Evolutionary conservation across 1,140 invertebrate species (phyloP).

Genomic region (Adelges cooleyi): DNA sequence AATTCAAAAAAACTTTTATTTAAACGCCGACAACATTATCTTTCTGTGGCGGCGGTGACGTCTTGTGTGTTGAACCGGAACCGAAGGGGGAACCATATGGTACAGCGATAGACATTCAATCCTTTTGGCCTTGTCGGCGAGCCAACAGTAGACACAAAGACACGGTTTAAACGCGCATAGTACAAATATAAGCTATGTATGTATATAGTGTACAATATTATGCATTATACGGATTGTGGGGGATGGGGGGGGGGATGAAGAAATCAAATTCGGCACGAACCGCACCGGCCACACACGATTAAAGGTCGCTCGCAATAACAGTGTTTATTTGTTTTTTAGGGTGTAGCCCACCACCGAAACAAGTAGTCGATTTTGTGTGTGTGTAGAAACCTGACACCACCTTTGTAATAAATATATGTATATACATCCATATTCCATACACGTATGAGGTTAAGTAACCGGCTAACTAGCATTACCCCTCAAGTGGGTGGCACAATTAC

Average conservation of each 20-base stretch:
- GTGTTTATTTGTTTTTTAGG: conserved; percentile 7
- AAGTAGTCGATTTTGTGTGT: conserved; percentile 12
- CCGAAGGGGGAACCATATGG: neutral
- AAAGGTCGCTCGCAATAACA: neutral
- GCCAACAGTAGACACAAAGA: conserved; percentile 11
- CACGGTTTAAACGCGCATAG: neutral
- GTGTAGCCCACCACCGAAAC: neutral
- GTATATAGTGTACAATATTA: too few species aligned
- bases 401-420: too few species aligned
- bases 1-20: too few species aligned
- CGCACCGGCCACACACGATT: conserved; percentile 18
- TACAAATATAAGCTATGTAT: neutral
- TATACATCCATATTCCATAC: too few species aligned
- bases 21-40: too few species aligned
- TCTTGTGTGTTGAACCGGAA: conserved; percentile 2
- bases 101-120: conserved; percentile 11
- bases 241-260: neutral
- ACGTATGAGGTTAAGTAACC: neutral
- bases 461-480: neutral
- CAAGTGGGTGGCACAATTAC: conserved; percentile 13
- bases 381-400: conserved; percentile 9
- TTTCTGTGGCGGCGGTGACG: too few species aligned
- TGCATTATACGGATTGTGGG: too few species aligned
- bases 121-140: conserved; percentile 19
- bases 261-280: conserved; percentile 20